Evolutionary conservation across 2,888 invertebrate genomes (phyloP), one percentile per base, ranked within the genome.

Genomic region (Dusona sp.): DNA sequence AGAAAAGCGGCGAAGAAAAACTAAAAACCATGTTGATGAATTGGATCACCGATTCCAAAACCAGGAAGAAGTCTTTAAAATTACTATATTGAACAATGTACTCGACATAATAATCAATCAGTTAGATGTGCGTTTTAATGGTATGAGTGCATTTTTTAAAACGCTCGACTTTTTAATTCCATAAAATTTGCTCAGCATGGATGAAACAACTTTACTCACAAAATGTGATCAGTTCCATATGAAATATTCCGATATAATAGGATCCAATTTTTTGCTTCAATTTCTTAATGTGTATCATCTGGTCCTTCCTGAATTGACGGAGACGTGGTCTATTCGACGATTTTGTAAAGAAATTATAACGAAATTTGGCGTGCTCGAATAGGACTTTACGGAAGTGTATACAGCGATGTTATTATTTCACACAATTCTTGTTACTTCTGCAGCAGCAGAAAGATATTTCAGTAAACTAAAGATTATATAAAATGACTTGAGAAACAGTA

Each of bases 231-330:
- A 90, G 81, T 90, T 90, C 83, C 88, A 90, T 84, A 89, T 64
- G 51, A 90, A 90, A 90, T 90, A 89, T 88, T 89, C 84, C 8
- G 89, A 89, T 90, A 88, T 89, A 90, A 90, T 90, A 83, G 88
- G 85, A 67, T 86, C 87, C 72, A 87, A 57, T 85, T 90, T 91
- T 89, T 89, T 89, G 57, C 87, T 90, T 84, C 88, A 90, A 87
- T 90, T 89, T 88, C 51, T 90, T 88, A 89, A 90, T 88, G 79
- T 88, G 83, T 88, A 88, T 84, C 89, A 89, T 77, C 88, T 87
- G 68, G 81, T 90, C 82, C 77, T 90, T 72, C 86, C 88, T 85
- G 33, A 88, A 88, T 79, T 90, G 81, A 89, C 79, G 51, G 36
- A 88, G 73, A 77, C 73, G 45, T 85, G 77, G 72, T 75, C 85